A percentile compares a stretch with the other conserved stretches of the same genome.
Conservation (phyloP, 2,888 invertebrate genomes). For the Ametastegia equiseti region DNA sequence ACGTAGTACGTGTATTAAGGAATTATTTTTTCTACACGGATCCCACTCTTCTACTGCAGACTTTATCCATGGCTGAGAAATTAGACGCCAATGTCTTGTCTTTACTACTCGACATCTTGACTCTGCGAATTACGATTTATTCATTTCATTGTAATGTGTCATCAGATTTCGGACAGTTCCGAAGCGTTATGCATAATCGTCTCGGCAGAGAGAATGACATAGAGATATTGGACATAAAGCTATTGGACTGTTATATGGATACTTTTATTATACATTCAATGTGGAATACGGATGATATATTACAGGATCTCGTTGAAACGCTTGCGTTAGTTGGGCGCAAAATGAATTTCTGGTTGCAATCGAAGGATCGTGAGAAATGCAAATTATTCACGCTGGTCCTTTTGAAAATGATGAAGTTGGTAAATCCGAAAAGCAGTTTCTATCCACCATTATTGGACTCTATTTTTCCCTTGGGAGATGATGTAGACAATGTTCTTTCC, state of each 20-base stretch:
- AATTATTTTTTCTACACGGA: neutral
- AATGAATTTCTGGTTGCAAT: slow-evolving; percentile 57
- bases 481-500: slow-evolving; percentile 55
- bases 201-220: neutral
- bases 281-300: neutral
- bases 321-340: slow-evolving; percentile 55
- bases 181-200: neutral
- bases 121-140: slow-evolving; percentile 60
- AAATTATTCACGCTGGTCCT: slow-evolving; percentile 60
- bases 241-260: slow-evolving; percentile 4
- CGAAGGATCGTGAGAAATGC: slow-evolving; percentile 60
- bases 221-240: neutral
- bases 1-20: neutral
- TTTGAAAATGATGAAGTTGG: slow-evolving; percentile 59
- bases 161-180: slow-evolving; percentile 13
- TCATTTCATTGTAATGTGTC: slow-evolving; percentile 54
- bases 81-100: neutral
- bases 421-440: slow-evolving; percentile 13
- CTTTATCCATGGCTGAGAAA: neutral
- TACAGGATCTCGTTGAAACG: slow-evolving; percentile 25
- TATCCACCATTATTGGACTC: too few relatives aligned
- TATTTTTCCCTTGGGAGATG: too few relatives aligned
- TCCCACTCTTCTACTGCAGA: neutral
- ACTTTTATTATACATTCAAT: neutral
- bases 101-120: slow-evolving; percentile 59